These are phyloP conservation scores for Siniperca obscura DNA, from an alignment of 2,797 vertebrate species.

Conservation along the genomic window DNA sequence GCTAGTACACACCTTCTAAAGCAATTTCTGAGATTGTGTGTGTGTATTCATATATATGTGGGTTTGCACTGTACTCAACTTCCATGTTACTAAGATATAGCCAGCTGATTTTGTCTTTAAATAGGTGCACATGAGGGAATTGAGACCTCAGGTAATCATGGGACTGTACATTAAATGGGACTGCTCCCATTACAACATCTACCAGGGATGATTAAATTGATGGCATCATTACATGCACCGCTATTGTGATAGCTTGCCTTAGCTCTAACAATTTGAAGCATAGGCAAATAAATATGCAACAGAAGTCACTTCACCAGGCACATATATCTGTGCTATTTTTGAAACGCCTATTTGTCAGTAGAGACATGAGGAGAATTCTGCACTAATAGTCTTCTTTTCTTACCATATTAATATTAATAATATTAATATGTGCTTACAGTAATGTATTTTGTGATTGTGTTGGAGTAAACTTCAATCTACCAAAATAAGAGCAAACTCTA, in stretches of 20 bases:
- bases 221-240: conserved; percentile 10
- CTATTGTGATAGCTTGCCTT: conserved; percentile 17
- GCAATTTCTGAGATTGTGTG: background rate
- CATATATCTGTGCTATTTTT: conserved; percentile 19
- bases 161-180: conserved; percentile 21
- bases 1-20: background rate
- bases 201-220: conserved; percentile 41
- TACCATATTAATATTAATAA: background rate
- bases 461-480: background rate
- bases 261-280: conserved; percentile 6
- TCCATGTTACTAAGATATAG: background rate
- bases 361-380: conserved; percentile 2
- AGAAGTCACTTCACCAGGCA: conserved; percentile 12
- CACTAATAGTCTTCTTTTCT: conserved; percentile 2
- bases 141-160: conserved; percentile 32
- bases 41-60: background rate
- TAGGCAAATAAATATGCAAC: conserved; percentile 28
- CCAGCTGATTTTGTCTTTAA: background rate
- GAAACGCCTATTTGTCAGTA: background rate
- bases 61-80: background rate
- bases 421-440: background rate
- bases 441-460: background rate
- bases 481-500: background rate
- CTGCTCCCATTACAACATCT: conserved; percentile 25
- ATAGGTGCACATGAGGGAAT: background rate